A percentile compares a stretch with the other conserved stretches of the same genome.
Conservation (phyloP, 2,888 invertebrate genomes). For the Seira ritae region DNA sequence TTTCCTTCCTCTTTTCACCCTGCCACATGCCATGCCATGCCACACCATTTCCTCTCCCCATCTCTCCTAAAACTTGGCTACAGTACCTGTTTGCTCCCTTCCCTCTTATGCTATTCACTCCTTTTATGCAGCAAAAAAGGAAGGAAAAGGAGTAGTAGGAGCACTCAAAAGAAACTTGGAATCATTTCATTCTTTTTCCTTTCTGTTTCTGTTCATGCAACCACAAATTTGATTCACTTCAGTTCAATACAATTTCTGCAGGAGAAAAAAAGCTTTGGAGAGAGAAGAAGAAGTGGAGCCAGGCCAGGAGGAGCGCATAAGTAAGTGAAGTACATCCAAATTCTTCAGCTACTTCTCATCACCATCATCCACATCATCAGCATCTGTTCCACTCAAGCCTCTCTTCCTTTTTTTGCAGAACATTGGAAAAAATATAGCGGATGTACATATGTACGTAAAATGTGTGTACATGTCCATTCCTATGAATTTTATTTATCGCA, state of each 20-base stretch:
- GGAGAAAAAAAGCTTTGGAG: not conserved
- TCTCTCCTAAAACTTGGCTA: slow-evolving; percentile 21
- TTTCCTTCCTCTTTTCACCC: not conserved
- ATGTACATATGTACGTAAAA: not conserved
- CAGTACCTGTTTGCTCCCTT: not conserved
- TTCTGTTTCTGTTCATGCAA: not conserved
- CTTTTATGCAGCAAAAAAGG: too few relatives aligned
- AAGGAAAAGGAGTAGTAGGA: slow-evolving; percentile 4
- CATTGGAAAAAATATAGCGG: not conserved
- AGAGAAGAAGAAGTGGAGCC: not conserved
- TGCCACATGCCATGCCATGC: slow-evolving; percentile 10
- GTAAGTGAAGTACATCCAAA: slow-evolving; percentile 37
- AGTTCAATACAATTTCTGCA: not conserved
- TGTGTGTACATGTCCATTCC: not conserved
- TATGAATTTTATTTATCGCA: not conserved
- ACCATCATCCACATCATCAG: slow-evolving; percentile 26
- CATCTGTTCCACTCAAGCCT: slow-evolving; percentile 26
- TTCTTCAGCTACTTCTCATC: slow-evolving; percentile 46
- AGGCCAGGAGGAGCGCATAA: not conserved
- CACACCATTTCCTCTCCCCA: slow-evolving; percentile 32
- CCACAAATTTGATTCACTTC: not conserved
- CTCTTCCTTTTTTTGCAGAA: not conserved
- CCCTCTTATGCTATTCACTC: not conserved
- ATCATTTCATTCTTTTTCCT: slow-evolving; percentile 35
- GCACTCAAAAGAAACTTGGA: slow-evolving; percentile 39